These are phyloP conservation scores for Antennarius striatus DNA, from an alignment of 2,113 vertebrate genomes.

Conservation along the genomic window DNA sequence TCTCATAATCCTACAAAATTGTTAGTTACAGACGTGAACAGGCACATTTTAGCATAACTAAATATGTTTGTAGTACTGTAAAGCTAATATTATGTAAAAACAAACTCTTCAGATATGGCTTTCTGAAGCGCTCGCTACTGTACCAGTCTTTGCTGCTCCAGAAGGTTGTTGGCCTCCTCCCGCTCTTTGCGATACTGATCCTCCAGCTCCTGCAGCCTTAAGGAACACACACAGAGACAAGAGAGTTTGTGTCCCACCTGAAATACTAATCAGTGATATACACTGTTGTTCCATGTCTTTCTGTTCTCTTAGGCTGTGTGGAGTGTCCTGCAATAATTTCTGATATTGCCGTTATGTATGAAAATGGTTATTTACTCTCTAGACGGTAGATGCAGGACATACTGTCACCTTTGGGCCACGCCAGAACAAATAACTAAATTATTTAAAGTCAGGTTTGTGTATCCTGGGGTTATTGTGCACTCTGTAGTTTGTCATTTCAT, in stretches of 20 bases:
- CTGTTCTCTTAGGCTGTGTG: too few species aligned
- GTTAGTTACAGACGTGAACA: not conserved
- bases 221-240: conserved; percentile 24
- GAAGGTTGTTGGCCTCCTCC: conserved; percentile 93
- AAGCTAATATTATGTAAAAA: not conserved
- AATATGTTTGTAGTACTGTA: not conserved
- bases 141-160: conserved; percentile 97
- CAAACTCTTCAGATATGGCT: not conserved
- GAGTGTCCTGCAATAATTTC: too few species aligned
- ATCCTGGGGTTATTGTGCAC: too few species aligned
- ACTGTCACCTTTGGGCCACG: too few species aligned
- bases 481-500: not conserved
- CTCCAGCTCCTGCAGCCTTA: conserved; percentile 94
- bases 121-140: conserved; percentile 4
- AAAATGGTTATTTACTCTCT: too few species aligned
- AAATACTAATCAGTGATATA: not conserved
- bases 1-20: conserved; percentile 92
- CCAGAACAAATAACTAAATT: too few species aligned
- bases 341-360: too few species aligned
- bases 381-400: too few species aligned
- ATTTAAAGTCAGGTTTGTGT: too few species aligned
- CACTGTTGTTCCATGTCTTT: too few species aligned
- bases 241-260: not conserved
- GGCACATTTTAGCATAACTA: too few species aligned
- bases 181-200: conserved; percentile 94